These are phyloP conservation scores for Alectura lathami DNA, from an alignment of 2,113 vertebrate genomes.

Conservation along the genomic window DNA sequence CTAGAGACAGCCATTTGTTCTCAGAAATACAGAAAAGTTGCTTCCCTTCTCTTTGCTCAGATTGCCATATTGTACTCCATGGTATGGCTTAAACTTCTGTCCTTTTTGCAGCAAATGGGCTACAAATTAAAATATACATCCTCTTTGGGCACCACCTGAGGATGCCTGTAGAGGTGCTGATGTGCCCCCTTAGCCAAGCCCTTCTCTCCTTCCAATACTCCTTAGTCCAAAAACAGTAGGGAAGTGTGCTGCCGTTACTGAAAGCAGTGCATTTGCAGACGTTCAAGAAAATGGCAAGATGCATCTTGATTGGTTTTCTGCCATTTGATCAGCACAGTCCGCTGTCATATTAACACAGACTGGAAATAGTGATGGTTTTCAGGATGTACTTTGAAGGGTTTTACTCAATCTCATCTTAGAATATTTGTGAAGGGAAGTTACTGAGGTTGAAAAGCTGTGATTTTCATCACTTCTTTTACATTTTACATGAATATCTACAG, in stretches of 20 bases:
- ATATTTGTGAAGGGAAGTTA: background rate
- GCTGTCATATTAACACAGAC: background rate
- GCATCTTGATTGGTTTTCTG: background rate
- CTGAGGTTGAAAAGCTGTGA: background rate
- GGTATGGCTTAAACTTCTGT: conserved; percentile 54
- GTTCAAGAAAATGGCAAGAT: background rate
- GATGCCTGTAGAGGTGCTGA: background rate
- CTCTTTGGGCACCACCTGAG: conserved; percentile 50
- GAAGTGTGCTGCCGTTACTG: background rate
- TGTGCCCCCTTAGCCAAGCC: background rate
- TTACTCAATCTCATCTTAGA: background rate
- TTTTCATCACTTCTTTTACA: background rate
- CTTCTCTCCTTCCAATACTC: background rate
- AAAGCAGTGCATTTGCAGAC: background rate
- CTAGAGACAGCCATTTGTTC: conserved; percentile 66
- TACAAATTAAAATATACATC: conserved; percentile 53
- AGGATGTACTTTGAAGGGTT: background rate
- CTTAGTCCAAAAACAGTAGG: no score
- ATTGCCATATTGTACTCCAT: conserved; percentile 56
- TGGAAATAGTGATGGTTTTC: background rate
- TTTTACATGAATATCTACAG: background rate
- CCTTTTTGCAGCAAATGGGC: conserved; percentile 53
- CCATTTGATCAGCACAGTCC: background rate
- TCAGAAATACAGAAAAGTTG: conserved; percentile 65
- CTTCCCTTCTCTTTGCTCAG: conserved; percentile 59